A percentile compares a stretch with the other conserved stretches of the same genome.
Evolutionary conservation across 2,888 invertebrate genomes (phyloP).

Genomic region (Drosophila mimica): DNA sequence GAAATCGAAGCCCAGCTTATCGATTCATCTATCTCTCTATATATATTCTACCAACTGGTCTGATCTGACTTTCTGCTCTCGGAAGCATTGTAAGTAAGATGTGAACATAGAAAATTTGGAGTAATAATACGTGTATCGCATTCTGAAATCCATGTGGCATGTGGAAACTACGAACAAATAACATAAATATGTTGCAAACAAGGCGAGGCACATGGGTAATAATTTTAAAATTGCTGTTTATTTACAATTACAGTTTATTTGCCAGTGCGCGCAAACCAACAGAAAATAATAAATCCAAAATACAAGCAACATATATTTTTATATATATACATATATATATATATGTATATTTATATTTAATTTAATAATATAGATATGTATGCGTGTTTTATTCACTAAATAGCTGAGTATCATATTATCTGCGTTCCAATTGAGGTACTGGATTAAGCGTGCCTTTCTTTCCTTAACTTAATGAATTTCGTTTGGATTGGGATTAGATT

Average conservation of each 20-base stretch:
- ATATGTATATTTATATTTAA: not conserved
- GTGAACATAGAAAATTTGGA: constrained; percentile 13
- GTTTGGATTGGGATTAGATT: not conserved
- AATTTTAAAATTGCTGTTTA: constrained; percentile 80
- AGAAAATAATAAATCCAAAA: constrained; percentile 17
- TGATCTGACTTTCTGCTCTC: not conserved
- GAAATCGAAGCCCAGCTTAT: not conserved
- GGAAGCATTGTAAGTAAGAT: not conserved
- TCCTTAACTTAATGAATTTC: not conserved
- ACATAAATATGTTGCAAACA: constrained; percentile 67
- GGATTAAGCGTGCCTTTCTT: not conserved
- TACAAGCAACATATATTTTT: not conserved
- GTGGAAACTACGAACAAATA: constrained; percentile 17
- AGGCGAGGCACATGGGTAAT: constrained; percentile 58
- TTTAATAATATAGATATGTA: too few species aligned
- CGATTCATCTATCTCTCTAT: not conserved
- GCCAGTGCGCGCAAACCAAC: constrained; percentile 10
- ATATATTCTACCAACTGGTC: not conserved
- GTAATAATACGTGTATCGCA: constrained; percentile 60
- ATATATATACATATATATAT: not conserved
- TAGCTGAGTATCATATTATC: not conserved
- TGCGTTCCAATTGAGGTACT: not conserved
- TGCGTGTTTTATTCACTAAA: not conserved
- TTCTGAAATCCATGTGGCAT: constrained; percentile 43
- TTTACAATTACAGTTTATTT: constrained; percentile 80